A percentile compares a stretch with the other conserved stretches of the same genome.
phyloP scores from a whole-genome alignment of 2,113 vertebrate species.

The Dissostichus mawsoni region DNA sequence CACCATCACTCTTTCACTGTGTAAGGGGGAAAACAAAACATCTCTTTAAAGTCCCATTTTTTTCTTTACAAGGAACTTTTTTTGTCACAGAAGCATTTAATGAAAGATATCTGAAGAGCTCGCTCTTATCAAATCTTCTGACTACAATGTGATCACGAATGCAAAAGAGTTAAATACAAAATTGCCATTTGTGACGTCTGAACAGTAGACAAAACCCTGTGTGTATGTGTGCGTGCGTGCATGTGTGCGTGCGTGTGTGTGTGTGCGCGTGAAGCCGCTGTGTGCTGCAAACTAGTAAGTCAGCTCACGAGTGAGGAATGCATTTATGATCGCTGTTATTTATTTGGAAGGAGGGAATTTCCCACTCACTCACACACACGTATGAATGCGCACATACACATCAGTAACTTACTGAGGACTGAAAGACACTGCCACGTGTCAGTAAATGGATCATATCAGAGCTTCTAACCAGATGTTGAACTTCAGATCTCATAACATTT shows the following conservation, averaged over 20 bases:
- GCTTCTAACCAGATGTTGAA: conserved; percentile 32
- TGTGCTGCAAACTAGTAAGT: neutral
- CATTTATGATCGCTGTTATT: neutral
- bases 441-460: neutral
- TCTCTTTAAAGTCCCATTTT: neutral
- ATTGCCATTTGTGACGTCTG: too few relatives aligned
- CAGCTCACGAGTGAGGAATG: neutral
- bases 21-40: neutral
- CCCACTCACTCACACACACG: too few relatives aligned
- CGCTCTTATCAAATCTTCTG: too few relatives aligned
- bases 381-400: neutral
- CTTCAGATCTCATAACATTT: conserved; percentile 11
- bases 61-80: neutral
- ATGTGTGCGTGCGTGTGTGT: too few relatives aligned
- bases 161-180: too few relatives aligned
- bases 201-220: too few relatives aligned
- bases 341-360: too few relatives aligned
- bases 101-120: neutral
- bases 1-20: neutral
- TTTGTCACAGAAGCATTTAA: neutral
- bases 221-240: too few relatives aligned
- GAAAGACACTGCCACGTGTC: conserved; percentile 5
- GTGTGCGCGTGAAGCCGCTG: too few relatives aligned
- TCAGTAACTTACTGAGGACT: neutral
- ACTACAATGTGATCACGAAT: too few relatives aligned